Conservation (phyloP, 2,113 vertebrate species). For the Sterrhoptilus dennistouni region DNA sequence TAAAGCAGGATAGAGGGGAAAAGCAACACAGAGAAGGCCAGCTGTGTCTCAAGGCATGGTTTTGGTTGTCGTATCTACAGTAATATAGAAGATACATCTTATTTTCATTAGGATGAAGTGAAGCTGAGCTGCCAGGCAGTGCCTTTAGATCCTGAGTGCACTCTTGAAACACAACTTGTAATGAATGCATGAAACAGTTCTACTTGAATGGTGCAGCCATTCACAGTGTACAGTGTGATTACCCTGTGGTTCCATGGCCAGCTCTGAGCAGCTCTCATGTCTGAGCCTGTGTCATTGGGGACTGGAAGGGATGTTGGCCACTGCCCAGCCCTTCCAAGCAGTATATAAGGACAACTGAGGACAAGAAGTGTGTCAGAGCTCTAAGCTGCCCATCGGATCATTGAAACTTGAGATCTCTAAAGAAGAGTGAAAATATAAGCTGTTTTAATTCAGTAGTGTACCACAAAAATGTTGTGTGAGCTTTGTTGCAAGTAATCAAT, state of each 20-base stretch:
- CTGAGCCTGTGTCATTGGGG: neutral
- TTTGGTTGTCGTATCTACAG: neutral
- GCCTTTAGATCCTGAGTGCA: neutral
- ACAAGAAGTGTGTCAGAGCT: neutral
- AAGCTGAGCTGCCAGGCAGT: neutral
- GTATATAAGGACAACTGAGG: neutral
- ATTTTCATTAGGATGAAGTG: constrained; percentile 31
- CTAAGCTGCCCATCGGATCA: neutral
- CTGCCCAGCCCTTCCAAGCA: neutral
- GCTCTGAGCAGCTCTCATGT: neutral
- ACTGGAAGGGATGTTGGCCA: neutral
- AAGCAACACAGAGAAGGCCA: neutral
- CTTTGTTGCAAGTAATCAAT: neutral
- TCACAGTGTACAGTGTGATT: neutral
- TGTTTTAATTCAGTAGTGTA: neutral
- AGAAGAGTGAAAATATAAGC: neutral
- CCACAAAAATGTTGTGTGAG: neutral
- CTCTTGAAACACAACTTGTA: neutral
- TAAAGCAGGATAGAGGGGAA: neutral
- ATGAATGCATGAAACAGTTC: neutral
- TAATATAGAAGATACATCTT: neutral
- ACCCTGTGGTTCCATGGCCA: neutral
- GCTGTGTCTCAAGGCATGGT: neutral
- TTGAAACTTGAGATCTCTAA: neutral
- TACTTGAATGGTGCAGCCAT: neutral